Percentiles rank a stretch among this genome's conserved stretches.
phyloP scores from a whole-genome alignment of 37 sponge, comb jelly and placozoan species.

The Ianthella basta region DNA sequence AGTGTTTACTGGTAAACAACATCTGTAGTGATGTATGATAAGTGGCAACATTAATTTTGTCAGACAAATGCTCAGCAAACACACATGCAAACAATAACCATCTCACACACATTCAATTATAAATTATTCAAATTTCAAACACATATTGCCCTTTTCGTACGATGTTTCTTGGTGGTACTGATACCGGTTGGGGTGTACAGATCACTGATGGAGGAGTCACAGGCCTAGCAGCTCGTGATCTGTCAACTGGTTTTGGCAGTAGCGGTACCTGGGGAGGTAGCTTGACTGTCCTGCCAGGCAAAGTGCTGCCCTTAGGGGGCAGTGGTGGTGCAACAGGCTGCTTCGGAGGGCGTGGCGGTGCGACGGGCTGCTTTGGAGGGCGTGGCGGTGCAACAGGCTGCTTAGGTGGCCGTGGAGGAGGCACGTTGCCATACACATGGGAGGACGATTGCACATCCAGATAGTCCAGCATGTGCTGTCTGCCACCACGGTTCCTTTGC shows the following conservation, averaged over 20 bases:
- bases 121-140: not conserved
- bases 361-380: not conserved
- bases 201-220: no score
- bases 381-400: not conserved
- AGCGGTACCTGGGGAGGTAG: no score
- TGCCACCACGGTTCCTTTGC: not conserved
- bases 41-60: no score
- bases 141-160: not conserved
- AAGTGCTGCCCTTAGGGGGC: not conserved
- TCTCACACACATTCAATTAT: no score
- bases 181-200: not conserved
- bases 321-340: not conserved
- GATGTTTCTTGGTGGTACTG: not conserved
- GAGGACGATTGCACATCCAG: not conserved
- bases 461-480: not conserved
- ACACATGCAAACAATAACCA: no score
- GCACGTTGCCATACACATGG: not conserved
- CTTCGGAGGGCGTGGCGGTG: not conserved
- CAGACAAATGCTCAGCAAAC: no score
- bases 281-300: not conserved
- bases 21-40: no score
- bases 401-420: slow-evolving; percentile 13
- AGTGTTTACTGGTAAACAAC: no score
- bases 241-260: no score
- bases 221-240: no score